Conservation (phyloP, 2,888 invertebrate genomes). For the Helicoverpa assulta region DNA sequence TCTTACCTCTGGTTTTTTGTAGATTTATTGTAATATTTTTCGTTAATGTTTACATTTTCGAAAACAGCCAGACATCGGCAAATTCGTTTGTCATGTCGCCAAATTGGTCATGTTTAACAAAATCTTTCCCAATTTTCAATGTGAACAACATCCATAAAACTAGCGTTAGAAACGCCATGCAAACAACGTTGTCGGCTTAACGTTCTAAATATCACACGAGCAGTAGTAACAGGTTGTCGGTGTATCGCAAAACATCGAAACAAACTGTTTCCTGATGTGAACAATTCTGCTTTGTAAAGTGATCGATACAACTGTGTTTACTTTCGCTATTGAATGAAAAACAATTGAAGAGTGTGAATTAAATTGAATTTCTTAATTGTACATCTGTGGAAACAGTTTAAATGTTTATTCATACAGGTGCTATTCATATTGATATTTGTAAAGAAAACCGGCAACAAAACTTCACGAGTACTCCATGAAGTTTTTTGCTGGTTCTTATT, state of each 20-base stretch:
- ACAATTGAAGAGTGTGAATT: background rate
- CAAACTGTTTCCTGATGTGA: conserved; percentile 35
- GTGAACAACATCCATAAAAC: conserved; percentile 11
- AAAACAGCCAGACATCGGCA: too few species aligned
- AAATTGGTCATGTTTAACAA: background rate
- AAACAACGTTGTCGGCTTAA: conserved; percentile 26
- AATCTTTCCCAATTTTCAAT: background rate
- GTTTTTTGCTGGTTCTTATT: too few species aligned
- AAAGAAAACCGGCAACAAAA: too few species aligned
- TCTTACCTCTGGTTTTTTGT: conserved; percentile 18
- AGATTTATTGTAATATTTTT: conserved; percentile 23
- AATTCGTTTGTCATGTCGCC: too few species aligned
- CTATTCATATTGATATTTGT: too few species aligned
- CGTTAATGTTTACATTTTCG: background rate
- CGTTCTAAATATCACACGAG: conserved; percentile 37
- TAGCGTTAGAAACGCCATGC: conserved; percentile 9
- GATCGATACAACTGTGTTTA: conserved; percentile 31
- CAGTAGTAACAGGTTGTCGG: conserved; percentile 55
- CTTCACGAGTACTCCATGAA: too few species aligned
- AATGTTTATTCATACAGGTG: too few species aligned
- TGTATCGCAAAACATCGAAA: conserved; percentile 41
- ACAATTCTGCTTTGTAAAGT: conserved; percentile 25
- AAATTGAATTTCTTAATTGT: background rate
- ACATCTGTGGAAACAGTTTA: background rate
- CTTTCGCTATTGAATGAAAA: background rate